phyloP scores from a whole-genome alignment of 2,113 vertebrate genomes.

The Anguilla japonica region DNA sequence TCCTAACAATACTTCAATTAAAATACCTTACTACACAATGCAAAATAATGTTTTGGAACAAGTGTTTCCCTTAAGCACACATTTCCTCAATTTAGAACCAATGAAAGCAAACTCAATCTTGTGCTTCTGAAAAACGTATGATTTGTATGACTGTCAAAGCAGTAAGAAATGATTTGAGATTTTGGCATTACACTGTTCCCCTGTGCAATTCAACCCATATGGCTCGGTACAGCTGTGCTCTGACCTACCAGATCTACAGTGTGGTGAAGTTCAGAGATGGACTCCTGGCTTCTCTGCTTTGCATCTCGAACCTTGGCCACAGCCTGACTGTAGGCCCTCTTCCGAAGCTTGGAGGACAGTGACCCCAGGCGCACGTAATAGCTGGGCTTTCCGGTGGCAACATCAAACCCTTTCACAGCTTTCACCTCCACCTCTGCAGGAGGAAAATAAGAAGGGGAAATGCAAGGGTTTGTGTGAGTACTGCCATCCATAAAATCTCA shows the following conservation, averaged over 20 bases:
- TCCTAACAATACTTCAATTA: neutral
- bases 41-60: neutral
- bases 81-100: neutral
- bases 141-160: neutral
- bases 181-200: neutral
- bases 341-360: conserved; percentile 80
- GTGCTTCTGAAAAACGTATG: neutral
- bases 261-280: conserved; percentile 78
- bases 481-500: neutral
- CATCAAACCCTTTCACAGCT: conserved; percentile 72
- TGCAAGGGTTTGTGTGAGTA: neutral
- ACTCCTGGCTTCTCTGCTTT: conserved; percentile 77
- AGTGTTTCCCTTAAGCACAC: neutral
- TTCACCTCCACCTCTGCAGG: conserved; percentile 76
- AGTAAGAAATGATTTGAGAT: neutral
- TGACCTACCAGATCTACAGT: conserved; percentile 82
- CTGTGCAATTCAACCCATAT: neutral
- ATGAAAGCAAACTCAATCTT: neutral
- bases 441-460: conserved; percentile 16
- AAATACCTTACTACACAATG: neutral
- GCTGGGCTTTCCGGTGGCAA: conserved; percentile 67
- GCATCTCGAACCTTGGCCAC: conserved; percentile 73
- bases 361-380: conserved; percentile 84
- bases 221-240: neutral
- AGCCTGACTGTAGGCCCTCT: conserved; percentile 81